Base-by-base conservation (phyloP, 2,113 vertebrate species). In the Rhinichthys klamathensis region DNA sequence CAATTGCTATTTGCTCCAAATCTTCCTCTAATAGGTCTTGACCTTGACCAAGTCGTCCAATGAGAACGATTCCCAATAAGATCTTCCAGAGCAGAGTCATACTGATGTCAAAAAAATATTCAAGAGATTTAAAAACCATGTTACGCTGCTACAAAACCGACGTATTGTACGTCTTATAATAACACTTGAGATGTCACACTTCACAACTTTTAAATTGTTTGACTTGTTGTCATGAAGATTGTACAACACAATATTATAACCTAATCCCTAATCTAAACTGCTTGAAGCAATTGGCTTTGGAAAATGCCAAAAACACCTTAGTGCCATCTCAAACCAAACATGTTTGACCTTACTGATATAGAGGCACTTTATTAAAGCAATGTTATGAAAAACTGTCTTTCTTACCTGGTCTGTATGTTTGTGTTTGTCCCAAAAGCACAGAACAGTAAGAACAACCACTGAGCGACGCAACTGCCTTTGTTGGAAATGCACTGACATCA, bases 51-150 rank as follows among this genome's bases (percentile, higher is more conserved):
- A 60, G 35, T 21, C 25, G 61, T 60, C 77, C 84, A 13, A n/a
- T 54, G 15, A 89, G 81, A 84, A 94, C 51, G 0, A 16, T 88
- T 78, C 88, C 91, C 25, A 92, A 87, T 46, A 94, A 46, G 38
- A 90, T 61, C 9, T 74, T 84, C 86, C 35, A 87, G 12, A 76
- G 81, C 73, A 67, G 46, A 25, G 84, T 89, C 95, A 95, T 95
- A 3, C 0, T 91, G 9, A 51, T 46, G 61, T 21, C 9, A 74
- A 80, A 15, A 3, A n/a, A 61, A 60, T 41, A 67, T 49, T n/a
- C 18, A 77, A 35, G 49, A 15, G n/a, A 49, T 18, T 51, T 1
- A 27, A 75, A 10, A 75, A 5, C 0, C 13, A 51, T 75, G 13
- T 51, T 30, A 12, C 35, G 9, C 6, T 69, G 16, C 51, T 54